Base-by-base conservation (phyloP, 2,888 invertebrate species). In the Drosophila tanythrix region DNA sequence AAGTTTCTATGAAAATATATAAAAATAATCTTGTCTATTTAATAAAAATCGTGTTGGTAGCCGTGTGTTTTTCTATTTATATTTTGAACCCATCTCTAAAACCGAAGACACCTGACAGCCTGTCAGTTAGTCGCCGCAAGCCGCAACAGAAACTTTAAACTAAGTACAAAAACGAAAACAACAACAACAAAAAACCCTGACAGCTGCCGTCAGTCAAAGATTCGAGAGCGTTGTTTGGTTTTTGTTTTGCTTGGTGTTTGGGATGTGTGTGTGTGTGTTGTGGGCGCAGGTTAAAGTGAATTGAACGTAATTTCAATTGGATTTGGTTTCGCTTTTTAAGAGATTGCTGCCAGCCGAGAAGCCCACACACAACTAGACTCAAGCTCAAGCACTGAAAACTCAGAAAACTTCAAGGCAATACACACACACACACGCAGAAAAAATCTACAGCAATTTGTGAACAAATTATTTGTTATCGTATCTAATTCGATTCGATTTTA, bases 221-320 rank as follows among this genome's bases (percentile, higher is more conserved):
- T 18, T 36, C 27, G 33, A 57, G 35, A 15, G 36, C 8, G n/a
- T 11, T 46, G 13, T 13, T 43, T 43, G 10, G 10, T n/a, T n/a
- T n/a, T 43, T 43, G 11, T 8, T 40, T 40, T 40, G n/a, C n/a
- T 40, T 40, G 46, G 29, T 18, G 40, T 33, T 29, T 36, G 27
- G 11, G 46, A 46, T 21, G 4, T 51, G 51, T 27, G 27, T 27
- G 31, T 31, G 33, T 21, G 21, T 33, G n/a, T 13, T 64, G 65
- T 68, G 70, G 75, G 70, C 64, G 74, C 29, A 13, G 48, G 35
- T 50, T 58, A 33, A 56, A 56, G n/a, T 53, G 63, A 64, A 70
- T 66, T 71, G 57, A 72, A 72, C 48, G 56, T 62, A 36, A 65
- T 73, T 76, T 81, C 57, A 70, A 82, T 82, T 79, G 62, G 40